Conservation (phyloP, 2,113 vertebrate genomes). For the Lepisosteus osseus region DNA sequence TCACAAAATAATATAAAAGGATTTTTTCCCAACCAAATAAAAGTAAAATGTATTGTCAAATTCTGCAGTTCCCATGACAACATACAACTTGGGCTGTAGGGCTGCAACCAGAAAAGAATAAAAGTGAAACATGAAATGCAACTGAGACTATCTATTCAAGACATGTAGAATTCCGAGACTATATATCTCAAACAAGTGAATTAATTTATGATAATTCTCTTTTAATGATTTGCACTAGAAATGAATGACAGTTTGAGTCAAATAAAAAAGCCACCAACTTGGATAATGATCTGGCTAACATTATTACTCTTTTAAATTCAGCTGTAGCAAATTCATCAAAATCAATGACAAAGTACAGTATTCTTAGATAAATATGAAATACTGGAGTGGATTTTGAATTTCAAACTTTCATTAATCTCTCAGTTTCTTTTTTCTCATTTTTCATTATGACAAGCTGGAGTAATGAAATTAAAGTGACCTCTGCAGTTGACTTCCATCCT, state of each 20-base stretch:
- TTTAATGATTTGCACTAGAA: constrained; percentile 26
- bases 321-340: constrained; percentile 36
- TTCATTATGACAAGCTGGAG: too few relatives aligned
- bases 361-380: constrained; percentile 23
- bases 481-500: too few relatives aligned
- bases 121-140: constrained; percentile 13
- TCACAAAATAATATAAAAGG: too few relatives aligned
- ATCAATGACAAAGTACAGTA: constrained; percentile 27
- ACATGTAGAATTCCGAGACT: too few relatives aligned
- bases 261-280: constrained; percentile 23
- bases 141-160: background rate
- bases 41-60: constrained; percentile 12
- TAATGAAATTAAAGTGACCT: too few relatives aligned
- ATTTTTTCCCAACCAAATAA: too few relatives aligned
- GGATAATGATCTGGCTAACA: constrained; percentile 24
- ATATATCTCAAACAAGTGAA: too few relatives aligned
- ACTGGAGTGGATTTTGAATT: constrained; percentile 12
- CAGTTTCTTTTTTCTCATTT: too few relatives aligned
- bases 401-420: background rate
- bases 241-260: constrained; percentile 25
- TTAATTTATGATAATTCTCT: constrained; percentile 31
- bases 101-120: background rate
- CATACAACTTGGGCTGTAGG: constrained; percentile 24
- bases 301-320: constrained; percentile 33
- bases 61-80: constrained; percentile 12